phyloP scores from a whole-genome alignment of 2,113 vertebrate species.

The Rhadina sibilatrix region DNA sequence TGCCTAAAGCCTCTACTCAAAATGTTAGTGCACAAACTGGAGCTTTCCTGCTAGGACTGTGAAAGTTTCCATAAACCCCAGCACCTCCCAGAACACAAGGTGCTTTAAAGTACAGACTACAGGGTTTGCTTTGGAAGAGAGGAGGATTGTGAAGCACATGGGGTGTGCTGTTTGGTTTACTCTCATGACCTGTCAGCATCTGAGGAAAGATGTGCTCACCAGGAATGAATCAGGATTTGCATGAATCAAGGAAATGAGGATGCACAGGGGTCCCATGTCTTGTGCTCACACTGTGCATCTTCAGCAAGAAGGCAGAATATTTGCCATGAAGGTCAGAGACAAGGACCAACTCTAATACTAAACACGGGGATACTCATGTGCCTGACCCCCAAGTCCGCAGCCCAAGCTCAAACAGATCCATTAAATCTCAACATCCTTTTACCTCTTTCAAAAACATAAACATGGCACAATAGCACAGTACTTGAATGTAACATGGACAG shows the following conservation, averaged over 20 bases:
- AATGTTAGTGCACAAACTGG: background rate
- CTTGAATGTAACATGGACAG: accelerated
- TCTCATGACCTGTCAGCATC: background rate
- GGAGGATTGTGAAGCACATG: accelerated
- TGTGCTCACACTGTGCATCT: background rate
- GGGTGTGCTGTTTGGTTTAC: background rate
- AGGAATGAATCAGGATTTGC: background rate
- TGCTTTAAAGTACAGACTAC: background rate
- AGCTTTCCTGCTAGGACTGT: background rate
- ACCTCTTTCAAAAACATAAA: background rate
- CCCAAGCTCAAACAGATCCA: background rate
- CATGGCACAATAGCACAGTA: background rate
- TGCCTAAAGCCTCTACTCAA: background rate
- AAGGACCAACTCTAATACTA: background rate
- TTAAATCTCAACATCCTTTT: background rate
- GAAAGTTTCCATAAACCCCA: background rate
- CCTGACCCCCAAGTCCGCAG: background rate
- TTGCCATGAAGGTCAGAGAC: background rate
- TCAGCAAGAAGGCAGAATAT: background rate
- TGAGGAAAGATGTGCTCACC: background rate
- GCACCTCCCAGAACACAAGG: accelerated
- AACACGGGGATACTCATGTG: background rate
- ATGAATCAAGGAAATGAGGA: background rate
- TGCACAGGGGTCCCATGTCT: background rate
- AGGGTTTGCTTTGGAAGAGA: background rate